Evolutionary conservation across 2,113 vertebrate genomes (phyloP).

Genomic region (Pterocles orientalis): DNA sequence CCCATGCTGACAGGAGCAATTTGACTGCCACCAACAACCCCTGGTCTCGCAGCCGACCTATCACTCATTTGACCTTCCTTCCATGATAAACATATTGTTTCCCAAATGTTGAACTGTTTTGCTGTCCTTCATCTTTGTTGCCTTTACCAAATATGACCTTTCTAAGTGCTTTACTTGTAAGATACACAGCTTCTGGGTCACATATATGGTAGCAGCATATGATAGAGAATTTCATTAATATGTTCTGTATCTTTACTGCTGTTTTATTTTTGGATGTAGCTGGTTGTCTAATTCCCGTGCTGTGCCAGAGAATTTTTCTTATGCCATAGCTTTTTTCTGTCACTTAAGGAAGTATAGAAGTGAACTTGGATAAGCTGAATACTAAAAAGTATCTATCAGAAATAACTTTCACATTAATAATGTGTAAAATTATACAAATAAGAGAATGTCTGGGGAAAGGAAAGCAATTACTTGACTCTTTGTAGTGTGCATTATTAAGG

Average conservation of each 20-base stretch:
- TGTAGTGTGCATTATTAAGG: not conserved
- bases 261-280: not conserved
- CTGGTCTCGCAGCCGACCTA: not conserved
- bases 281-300: not conserved
- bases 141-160: not conserved
- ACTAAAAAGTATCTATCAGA: not conserved
- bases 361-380: not conserved
- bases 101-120: not conserved
- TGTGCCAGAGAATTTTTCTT: not conserved
- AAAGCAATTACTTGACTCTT: not conserved
- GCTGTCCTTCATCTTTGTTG: not conserved
- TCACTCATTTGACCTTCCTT: not conserved
- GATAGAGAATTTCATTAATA: not conserved
- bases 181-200: not conserved
- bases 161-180: not conserved
- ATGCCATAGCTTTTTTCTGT: not conserved
- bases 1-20: not conserved
- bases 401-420: not conserved
- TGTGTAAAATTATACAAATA: not conserved
- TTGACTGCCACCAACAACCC: not conserved
- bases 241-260: not conserved
- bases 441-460: not conserved
- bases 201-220: not conserved
- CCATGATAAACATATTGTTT: not conserved
- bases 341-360: not conserved